Conservation (phyloP, 2,797 vertebrate genomes). For the Benthosema pterotum region DNA sequence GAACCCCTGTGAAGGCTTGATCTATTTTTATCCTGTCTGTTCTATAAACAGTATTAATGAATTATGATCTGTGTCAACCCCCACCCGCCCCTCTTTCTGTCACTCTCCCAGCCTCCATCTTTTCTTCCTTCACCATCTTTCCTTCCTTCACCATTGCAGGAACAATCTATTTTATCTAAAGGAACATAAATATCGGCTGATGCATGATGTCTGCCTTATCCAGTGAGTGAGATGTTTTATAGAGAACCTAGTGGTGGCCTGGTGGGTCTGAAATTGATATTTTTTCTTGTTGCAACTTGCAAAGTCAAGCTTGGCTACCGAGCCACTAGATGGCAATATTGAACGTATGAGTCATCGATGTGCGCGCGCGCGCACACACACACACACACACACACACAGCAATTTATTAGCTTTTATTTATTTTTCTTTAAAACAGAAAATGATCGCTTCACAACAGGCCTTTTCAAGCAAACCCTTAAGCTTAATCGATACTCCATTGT, state of each 20-base stretch:
- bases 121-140: no score
- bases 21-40: slow-evolving; percentile 74
- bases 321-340: slow-evolving; percentile 50
- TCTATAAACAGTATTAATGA: slow-evolving; percentile 67
- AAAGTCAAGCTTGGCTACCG: slow-evolving; percentile 28
- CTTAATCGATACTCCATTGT: no score
- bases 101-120: slow-evolving; percentile 55
- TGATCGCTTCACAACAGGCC: slow-evolving; percentile 86
- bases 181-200: no score
- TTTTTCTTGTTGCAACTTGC: slow-evolving; percentile 61
- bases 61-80: slow-evolving; percentile 79
- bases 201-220: neutral
- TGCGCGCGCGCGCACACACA: slow-evolving; percentile 4
- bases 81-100: slow-evolving; percentile 60
- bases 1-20: slow-evolving; percentile 54
- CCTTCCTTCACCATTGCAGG: slow-evolving; percentile 39
- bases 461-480: slow-evolving; percentile 83
- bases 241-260: slow-evolving; percentile 24
- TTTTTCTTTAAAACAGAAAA: slow-evolving; percentile 93
- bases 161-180: no score
- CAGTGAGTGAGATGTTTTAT: slow-evolving; percentile 6
- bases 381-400: slow-evolving; percentile 21
- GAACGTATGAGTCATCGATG: slow-evolving; percentile 75
- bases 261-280: slow-evolving; percentile 33
- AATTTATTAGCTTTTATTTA: slow-evolving; percentile 81